phyloP scores from a whole-genome alignment of 2,797 vertebrate genomes.

The Leucoraja ocellata region DNA sequence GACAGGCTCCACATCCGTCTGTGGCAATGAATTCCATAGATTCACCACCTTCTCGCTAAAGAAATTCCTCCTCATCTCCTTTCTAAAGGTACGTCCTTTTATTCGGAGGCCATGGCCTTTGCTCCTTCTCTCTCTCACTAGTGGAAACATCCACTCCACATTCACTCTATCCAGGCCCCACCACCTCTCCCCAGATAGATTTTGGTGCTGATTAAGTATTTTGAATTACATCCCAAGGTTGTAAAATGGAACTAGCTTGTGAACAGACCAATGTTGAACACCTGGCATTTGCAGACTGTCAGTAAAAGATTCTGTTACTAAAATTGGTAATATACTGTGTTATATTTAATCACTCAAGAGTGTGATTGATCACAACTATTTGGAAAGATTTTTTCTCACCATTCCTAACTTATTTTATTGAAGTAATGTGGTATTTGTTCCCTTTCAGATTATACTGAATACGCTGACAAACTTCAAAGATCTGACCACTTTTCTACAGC shows the following conservation, averaged over 20 bases:
- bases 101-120: no score
- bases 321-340: background rate
- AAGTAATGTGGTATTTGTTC: conserved; percentile 18
- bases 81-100: no score
- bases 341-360: background rate
- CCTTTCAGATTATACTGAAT: conserved; percentile 55
- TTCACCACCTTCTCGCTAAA: no score
- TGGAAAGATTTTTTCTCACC: background rate
- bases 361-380: background rate
- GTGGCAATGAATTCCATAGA: no score
- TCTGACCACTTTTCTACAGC: conserved; percentile 56
- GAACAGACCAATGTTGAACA: background rate
- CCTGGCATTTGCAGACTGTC: background rate
- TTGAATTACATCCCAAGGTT: no score
- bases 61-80: no score
- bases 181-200: background rate
- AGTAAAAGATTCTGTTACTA: background rate
- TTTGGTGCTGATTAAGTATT: background rate
- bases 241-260: background rate
- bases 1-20: no score
- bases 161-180: no score
- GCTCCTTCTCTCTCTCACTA: no score
- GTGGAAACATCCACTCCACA: no score
- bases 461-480: conserved; percentile 54
- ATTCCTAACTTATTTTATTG: background rate